Base-by-base conservation (phyloP, 2,113 vertebrate species). In the Vicugna pacos region DNA sequence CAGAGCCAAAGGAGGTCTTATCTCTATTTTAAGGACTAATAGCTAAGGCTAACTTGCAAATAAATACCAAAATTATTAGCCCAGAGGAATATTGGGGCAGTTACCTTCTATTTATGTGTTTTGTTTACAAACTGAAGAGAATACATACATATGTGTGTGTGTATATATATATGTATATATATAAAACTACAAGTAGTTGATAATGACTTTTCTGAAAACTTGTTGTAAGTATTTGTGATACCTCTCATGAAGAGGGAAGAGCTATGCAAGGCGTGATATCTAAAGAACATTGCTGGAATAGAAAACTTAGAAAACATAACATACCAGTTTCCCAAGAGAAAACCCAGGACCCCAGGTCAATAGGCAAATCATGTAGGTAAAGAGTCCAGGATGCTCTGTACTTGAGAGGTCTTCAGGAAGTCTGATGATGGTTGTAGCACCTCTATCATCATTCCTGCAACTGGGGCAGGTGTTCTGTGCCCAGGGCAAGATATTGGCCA, bases 21-120 rank as follows among this genome's bases (percentile, higher is more conserved):
- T 64, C 42, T 89, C 13, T 76, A 73, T 67, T 94, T 95, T 85
- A 38, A 75, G 17, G n/a, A 84, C 73, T 67, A 72, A 84, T 52
- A 56, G 13, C 54, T 79, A 88, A 88, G 35, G 32, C 81, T 91
- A 72, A 28, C 17, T 89, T 72, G 46, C 52, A 89, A 88, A 96
- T 76, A 94, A 83, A 89, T 94, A 76, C 75, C 12, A 86, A 94
- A 93, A 89, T 83, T 38, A 91, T 93, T 93, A 94, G 12, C 46
- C 70, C 64, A 14, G 15, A 67, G 69, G 65, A 96, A 65, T 89
- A 70, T 94, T 94, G 93, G 89, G 56, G 5, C 26, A 64, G 2
- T 28, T 28, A 19, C 65, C 24, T 88, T 92, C 60, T 81, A 80
- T 50, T 56, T 58, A 88, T 50, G 28, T 58, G 12, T 82, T 48